Evolutionary conservation across 2,797 vertebrate species (phyloP).

Genomic region (Erpetoichthys calabaricus): DNA sequence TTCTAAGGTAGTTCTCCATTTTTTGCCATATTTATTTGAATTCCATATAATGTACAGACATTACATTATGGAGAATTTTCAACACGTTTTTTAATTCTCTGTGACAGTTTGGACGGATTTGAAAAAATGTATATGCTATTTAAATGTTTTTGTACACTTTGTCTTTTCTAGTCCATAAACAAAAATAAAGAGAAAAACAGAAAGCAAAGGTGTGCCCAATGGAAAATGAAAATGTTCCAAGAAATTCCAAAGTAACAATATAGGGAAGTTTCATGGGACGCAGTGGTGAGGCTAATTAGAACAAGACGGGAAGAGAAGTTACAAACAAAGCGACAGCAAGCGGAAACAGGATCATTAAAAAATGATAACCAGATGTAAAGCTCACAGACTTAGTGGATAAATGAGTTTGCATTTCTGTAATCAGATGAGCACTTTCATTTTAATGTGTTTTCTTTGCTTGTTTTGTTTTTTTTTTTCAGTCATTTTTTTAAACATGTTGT

Average conservation of each 20-base stretch:
- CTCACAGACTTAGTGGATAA: slow-evolving; percentile 28
- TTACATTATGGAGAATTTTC: no score
- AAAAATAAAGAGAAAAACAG: no score
- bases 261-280: slow-evolving; percentile 51
- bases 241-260: slow-evolving; percentile 28
- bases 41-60: no score
- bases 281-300: slow-evolving; percentile 58
- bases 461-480: slow-evolving; percentile 8
- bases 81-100: no score
- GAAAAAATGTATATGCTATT: no score
- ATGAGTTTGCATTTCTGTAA: slow-evolving; percentile 22
- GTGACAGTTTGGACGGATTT: no score
- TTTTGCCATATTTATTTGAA: no score
- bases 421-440: slow-evolving; percentile 23
- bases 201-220: no score
- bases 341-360: slow-evolving; percentile 27
- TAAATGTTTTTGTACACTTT: no score
- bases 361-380: slow-evolving; percentile 30
- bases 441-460: slow-evolving; percentile 14
- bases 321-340: slow-evolving; percentile 23
- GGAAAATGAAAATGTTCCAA: slow-evolving; percentile 17
- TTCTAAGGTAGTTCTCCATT: no score
- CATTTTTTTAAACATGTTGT: no score
- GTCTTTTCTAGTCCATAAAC: no score
- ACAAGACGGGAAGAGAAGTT: slow-evolving; percentile 48